Evolutionary conservation across 1,140 invertebrate genomes (phyloP), one percentile per base, ranked within the genome.

Genomic region (Vanessa atalanta): DNA sequence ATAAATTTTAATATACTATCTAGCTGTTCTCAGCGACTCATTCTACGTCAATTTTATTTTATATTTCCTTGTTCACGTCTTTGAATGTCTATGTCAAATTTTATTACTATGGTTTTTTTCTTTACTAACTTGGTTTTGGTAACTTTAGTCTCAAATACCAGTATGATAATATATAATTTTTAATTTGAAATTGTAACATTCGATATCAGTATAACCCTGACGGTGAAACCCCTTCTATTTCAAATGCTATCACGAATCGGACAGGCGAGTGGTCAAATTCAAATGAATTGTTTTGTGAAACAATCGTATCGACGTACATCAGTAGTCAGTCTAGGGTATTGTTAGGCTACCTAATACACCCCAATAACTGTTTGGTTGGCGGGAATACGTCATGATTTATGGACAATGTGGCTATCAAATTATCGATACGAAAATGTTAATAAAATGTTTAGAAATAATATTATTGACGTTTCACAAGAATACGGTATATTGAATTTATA

Each of bases 221-320:
- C 65, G 51, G 48, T 57, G 57, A 65, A 74, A 68, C 72, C 60
- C 72, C 76, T 78, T 81, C 83, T 81, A 83, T 80, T 84, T 66
- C 76, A 82, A 84, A 83, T 85, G 86, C 75, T 91, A 91, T 91
- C 88, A 83, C 73, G 70, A 75, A 68, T 80, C 83, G 74, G 83
- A 88, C 89, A 89, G 89, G 81, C 84, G 77, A 89, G 79, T 90
- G 87, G 85, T 90, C 87, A 90, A 85, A 89, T 91, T 90, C 86
- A 90, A 90, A 91, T 89, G 85, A 82, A 89, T 84, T 86, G 85
- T 88, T 87, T 85, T 87, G 81, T 73, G 79, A 80, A 75, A 89
- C 87, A 90, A 90, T 91, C 85, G 80, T 91, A 91, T 91, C 89
- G 81, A 83, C 87, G 81, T 86, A 86, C 81, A 87, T 90, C 87